Base-by-base conservation (phyloP, 2,888 invertebrate species). In the Argyresthia goedartella region DNA sequence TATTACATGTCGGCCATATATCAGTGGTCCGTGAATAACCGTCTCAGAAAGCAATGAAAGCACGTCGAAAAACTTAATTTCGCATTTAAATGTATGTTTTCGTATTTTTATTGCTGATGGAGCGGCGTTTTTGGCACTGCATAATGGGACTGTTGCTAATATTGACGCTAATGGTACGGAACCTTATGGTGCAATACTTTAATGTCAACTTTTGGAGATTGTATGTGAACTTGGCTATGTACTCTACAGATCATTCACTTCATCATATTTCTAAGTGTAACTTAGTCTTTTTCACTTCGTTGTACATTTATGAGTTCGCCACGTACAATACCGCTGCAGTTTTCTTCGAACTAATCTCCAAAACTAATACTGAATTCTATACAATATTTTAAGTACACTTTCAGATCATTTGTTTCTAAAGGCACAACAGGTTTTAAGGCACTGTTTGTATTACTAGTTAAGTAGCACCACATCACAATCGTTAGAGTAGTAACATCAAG, bases 1-100 rank as follows among this genome's bases (percentile, higher is more conserved):
- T 82, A 82, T 84, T 81, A 69, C 78, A 69, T 74, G 73, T 78
- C 77, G 73, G 65, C 71, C 79, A 82, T 81, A 77, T 78, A 82
- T 82, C 81, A 81, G 70, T 60, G 65, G 64, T 63, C 75, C 74
- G 70, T 81, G 80, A 82, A 75, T 84, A 81, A 84, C 79, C 73
- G 75, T 62, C 69, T 67, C 71, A 66, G 68, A 75, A 73, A 68
- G 72, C 76, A 78, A 79, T 74, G 74, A 76, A 73, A 76, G 76
- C 69, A 69, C 66, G 73, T 74, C 77, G 72, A 77, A 81, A 81
- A 80, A 81, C 78, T 82, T 76, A 81, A 84, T 82, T 80, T 71
- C 73, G 69, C 71, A 76, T 82, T 81, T 80, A 78, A 81, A 81
- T 79, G 78, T 76, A 76, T 73, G 72, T 72, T 76, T 77, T 75